A percentile compares a stretch with the other conserved stretches of the same genome.
Conservation (phyloP, 1,140 invertebrate species). For the Dendrolimus punctatus region DNA sequence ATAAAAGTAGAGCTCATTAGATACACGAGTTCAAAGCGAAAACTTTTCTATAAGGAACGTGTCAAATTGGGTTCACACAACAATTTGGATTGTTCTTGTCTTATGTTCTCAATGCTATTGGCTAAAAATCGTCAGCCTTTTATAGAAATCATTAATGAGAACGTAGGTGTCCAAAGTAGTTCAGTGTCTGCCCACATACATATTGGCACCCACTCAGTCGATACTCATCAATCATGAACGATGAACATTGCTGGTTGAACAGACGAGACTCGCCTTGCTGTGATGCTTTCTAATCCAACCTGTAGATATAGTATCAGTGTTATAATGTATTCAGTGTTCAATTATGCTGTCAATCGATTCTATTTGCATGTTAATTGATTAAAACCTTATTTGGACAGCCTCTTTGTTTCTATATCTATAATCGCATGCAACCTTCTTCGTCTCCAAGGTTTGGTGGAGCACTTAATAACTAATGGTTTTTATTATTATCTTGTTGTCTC, state of each 20-base stretch:
- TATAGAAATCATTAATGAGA: constrained; percentile 25
- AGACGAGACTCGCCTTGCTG: constrained; percentile 18
- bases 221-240: constrained; percentile 54
- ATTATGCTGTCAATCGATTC: constrained; percentile 14
- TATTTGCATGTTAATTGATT: constrained; percentile 22
- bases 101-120: no score
- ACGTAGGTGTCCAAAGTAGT: constrained; percentile 43
- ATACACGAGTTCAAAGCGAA: no score
- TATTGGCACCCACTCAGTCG: constrained; percentile 42
- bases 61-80: no score
- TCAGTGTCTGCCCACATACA: constrained; percentile 26
- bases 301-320: constrained; percentile 10
- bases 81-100: no score
- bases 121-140: constrained; percentile 10
- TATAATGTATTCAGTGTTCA: not conserved
- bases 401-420: not conserved
- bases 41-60: no score
- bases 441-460: no score
- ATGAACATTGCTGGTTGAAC: constrained; percentile 37
- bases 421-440: no score
- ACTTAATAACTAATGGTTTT: no score
- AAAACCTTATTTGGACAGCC: constrained; percentile 5
- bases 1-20: no score
- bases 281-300: constrained; percentile 50
- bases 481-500: no score